phyloP scores from a whole-genome alignment of 2,797 vertebrate genomes.

The Hippoglossus hippoglossus region DNA sequence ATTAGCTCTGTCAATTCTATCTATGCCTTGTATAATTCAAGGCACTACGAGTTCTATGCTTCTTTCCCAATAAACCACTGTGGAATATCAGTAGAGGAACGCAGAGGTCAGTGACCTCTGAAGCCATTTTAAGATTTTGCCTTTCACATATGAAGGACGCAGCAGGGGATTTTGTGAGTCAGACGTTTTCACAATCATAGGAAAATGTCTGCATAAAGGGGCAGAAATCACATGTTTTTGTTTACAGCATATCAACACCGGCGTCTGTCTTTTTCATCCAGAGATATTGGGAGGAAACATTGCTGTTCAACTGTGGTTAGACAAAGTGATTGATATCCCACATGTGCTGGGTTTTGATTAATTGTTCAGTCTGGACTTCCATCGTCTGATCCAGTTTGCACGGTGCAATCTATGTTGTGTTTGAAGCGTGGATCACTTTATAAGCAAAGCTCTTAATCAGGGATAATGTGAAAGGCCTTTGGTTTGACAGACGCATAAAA shows the following conservation, averaged over 20 bases:
- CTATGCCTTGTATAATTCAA: background rate
- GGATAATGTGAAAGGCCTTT: slow-evolving; percentile 6
- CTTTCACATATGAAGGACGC: no score
- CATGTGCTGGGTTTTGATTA: no score
- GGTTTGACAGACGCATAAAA: slow-evolving; percentile 7
- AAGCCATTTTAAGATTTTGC: no score
- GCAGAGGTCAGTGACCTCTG: background rate
- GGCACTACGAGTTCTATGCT: background rate
- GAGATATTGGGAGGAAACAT: no score
- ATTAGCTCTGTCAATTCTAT: slow-evolving; percentile 18
- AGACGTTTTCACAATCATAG: no score
- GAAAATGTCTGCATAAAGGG: no score
- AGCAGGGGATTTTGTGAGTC: background rate
- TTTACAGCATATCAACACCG: no score
- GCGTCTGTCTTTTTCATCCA: no score
- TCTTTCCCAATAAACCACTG: slow-evolving; percentile 2
- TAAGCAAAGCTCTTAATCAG: background rate
- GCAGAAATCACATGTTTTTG: no score
- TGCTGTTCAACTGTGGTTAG: no score
- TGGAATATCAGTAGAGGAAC: background rate
- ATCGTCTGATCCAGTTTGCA: background rate
- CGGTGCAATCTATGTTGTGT: background rate
- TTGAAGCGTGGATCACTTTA: background rate
- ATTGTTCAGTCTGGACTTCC: no score
- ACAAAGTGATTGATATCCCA: no score